Evolutionary conservation across 2,113 vertebrate species (phyloP), one percentile per base, ranked within the genome.

Genomic region (Stigmatopora nigra): DNA sequence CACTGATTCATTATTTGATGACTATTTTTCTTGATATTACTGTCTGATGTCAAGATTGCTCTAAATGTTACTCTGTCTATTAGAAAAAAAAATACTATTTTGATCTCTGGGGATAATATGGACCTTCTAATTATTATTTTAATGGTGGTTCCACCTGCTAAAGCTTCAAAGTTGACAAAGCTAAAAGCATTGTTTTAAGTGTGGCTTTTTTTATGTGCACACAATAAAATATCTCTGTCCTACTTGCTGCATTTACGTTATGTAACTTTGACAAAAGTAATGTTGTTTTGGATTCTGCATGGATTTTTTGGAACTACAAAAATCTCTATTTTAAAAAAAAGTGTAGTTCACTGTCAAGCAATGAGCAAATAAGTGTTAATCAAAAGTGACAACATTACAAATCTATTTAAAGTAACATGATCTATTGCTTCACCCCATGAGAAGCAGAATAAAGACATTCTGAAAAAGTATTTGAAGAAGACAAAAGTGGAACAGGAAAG

Each of bases 161-260:
- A 38, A 25, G 20, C 36, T 53, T 38, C 35, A 49, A 66, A 36
- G n/a, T 52, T 52, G 53, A 31, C 2, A 16, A 16, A 65, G 25
- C 46, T 25, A 61, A 25, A 65, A 61, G 63, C 64, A 53, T 61
- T 25, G 44, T 68, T 68, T 22, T 35, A 36, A 73, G 71, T 11
- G 58, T 55, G 0, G 15, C 58, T 36, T 60, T 47, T 65, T 63
- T 67, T 67, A 83, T 71, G 73, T 70, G 62, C 61, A 71, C 72
- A 63, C 57, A 55, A 77, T 81, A 67, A 81, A 71, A 78, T 60
- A 75, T 77, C 52, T 25, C 22, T 59, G 73, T 72, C 57, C 61
- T 52, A 65, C 63, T 67, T 61, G 67, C 62, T 62, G 13, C 16
- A 59, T 20, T 16, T 58, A 44, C 61, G 36, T 81, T 78, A 68